A percentile compares a stretch with the other conserved stretches of the same genome.
phyloP scores from a whole-genome alignment of 2,113 vertebrate genomes.

The Elgaria multicarinata region DNA sequence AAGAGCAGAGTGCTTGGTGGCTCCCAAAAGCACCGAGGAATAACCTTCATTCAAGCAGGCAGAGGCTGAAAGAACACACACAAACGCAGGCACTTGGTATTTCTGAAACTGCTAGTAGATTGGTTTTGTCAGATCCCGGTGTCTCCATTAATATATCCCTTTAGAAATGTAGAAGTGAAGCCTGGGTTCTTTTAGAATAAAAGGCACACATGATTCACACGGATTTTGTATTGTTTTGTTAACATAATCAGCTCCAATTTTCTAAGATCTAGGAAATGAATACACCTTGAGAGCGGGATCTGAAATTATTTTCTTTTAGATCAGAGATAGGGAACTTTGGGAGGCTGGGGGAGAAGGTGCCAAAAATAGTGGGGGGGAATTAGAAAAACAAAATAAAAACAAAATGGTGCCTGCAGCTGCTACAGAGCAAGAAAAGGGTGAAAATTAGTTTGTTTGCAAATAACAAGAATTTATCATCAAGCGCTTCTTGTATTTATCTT shows the following conservation, averaged over 20 bases:
- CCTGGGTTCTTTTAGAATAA: not conserved
- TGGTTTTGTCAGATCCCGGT: not conserved
- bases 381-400: too few species aligned
- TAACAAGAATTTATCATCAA: not conserved
- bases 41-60: slow-evolving; percentile 66
- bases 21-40: slow-evolving; percentile 58
- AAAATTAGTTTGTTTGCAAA: not conserved
- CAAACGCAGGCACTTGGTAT: slow-evolving; percentile 32
- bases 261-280: not conserved
- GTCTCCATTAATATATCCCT: not conserved
- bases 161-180: not conserved
- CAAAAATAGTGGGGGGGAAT: not conserved
- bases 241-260: not conserved
- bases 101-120: not conserved
- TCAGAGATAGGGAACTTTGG: too few species aligned
- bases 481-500: not conserved
- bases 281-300: not conserved
- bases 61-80: slow-evolving; percentile 59
- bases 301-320: not conserved
- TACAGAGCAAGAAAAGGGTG: too few species aligned
- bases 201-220: not conserved
- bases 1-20: slow-evolving; percentile 65
- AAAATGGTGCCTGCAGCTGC: too few species aligned
- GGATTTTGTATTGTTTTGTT: not conserved
- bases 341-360: too few species aligned